Evolutionary conservation across 2,797 vertebrate species (phyloP).

Genomic region (Poeciliopsis turneri): DNA sequence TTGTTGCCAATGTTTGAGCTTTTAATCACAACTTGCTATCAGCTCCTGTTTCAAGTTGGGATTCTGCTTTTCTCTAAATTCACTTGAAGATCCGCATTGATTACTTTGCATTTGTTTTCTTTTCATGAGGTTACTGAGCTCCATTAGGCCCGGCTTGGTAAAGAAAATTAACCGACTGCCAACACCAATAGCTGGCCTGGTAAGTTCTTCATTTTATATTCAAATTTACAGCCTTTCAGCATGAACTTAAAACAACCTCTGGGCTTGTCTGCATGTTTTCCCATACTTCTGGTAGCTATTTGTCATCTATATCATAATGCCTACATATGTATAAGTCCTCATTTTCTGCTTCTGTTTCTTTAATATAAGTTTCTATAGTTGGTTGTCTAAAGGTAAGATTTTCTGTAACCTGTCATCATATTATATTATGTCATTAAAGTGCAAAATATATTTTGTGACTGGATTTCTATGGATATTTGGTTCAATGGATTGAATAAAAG

Average conservation of each 20-base stretch:
- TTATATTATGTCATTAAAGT: neutral
- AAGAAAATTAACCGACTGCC: constrained; percentile 97
- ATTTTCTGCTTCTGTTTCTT: neutral
- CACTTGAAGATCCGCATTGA: neutral
- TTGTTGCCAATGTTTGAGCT: constrained; percentile 9
- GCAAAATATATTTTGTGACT: neutral
- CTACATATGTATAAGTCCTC: neutral
- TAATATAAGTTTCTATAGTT: neutral
- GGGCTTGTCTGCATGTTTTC: neutral
- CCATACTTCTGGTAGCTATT: neutral
- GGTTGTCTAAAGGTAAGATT: neutral
- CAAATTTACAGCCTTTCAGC: neutral
- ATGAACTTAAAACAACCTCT: neutral
- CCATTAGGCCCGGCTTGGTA: constrained; percentile 93
- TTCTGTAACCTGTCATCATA: neutral
- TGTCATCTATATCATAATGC: neutral
- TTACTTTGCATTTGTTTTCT: constrained; percentile 9
- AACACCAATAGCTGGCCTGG: constrained; percentile 94
- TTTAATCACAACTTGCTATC: neutral
- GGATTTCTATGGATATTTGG: neutral
- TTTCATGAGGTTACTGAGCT: constrained; percentile 88
- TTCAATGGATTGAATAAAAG: neutral
- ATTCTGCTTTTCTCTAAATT: neutral
- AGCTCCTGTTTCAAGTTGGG: neutral
- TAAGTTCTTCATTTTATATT: constrained; percentile 76